Percentiles rank a stretch among this genome's conserved stretches.
phyloP scores from a whole-genome alignment of 2,113 vertebrate genomes.

The Daboia siamensis region DNA sequence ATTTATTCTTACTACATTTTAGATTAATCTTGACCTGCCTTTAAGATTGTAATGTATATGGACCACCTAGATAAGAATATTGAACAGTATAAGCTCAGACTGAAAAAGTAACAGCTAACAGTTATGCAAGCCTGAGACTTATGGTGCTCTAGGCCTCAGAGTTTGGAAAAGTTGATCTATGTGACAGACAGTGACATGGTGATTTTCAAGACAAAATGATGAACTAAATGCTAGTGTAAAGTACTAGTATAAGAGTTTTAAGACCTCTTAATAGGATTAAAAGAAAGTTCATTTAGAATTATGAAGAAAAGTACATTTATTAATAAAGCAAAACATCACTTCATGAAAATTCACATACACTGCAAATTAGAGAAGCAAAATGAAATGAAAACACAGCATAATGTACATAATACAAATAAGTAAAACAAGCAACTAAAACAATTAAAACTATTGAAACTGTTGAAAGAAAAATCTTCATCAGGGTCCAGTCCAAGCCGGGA shows the following conservation, averaged over 20 bases:
- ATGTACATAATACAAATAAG: background rate
- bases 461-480: too few species aligned
- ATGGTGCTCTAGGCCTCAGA: background rate
- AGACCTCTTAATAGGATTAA: background rate
- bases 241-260: background rate
- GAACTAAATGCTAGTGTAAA: background rate
- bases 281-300: background rate
- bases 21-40: background rate
- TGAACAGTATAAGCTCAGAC: background rate
- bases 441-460: background rate
- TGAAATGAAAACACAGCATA: background rate
- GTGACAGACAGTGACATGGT: background rate
- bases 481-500: too few species aligned
- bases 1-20: background rate
- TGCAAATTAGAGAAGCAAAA: background rate
- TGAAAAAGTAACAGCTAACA: background rate
- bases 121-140: background rate
- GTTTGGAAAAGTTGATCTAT: background rate
- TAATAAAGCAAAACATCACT: background rate
- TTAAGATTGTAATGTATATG: background rate
- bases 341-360: background rate
- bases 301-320: background rate
- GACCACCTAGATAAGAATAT: background rate
- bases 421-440: background rate
- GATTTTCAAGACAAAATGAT: background rate